phyloP scores from a whole-genome alignment of 37 sponge, comb jelly and placozoan genomes.

The Chondrilla cf. caribensis region DNA sequence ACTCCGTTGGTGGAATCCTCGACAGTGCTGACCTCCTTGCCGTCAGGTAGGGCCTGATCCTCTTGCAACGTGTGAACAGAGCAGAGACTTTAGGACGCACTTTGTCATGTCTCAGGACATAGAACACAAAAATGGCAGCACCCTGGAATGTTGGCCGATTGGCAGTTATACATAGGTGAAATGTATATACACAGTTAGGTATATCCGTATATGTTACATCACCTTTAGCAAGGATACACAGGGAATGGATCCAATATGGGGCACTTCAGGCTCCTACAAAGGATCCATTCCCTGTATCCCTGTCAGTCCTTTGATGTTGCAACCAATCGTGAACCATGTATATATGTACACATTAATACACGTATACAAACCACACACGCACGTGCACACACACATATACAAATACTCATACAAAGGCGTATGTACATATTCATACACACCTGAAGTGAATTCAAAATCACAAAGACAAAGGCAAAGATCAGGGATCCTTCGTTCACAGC shows the following conservation, averaged over 20 bases:
- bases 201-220: background rate
- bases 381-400: no score
- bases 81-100: background rate
- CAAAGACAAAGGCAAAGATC: background rate
- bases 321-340: no score
- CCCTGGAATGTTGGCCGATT: background rate
- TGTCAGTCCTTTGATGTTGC: no score
- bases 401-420: no score
- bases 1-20: no score
- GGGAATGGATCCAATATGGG: no score
- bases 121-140: constrained; percentile 10
- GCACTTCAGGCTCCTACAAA: no score
- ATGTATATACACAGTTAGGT: background rate
- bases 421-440: background rate
- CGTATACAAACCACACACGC: background rate
- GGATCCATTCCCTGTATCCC: no score
- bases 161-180: background rate
- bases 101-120: constrained; percentile 23
- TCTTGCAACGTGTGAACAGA: background rate
- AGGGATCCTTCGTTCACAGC: background rate
- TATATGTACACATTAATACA: background rate
- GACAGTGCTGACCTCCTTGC: no score
- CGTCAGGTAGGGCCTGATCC: background rate
- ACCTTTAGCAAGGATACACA: background rate
- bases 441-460: constrained; percentile 1